These are phyloP conservation scores for Phalacrocorax carbo DNA, from an alignment of 2,113 vertebrate species.

Conservation along the genomic window DNA sequence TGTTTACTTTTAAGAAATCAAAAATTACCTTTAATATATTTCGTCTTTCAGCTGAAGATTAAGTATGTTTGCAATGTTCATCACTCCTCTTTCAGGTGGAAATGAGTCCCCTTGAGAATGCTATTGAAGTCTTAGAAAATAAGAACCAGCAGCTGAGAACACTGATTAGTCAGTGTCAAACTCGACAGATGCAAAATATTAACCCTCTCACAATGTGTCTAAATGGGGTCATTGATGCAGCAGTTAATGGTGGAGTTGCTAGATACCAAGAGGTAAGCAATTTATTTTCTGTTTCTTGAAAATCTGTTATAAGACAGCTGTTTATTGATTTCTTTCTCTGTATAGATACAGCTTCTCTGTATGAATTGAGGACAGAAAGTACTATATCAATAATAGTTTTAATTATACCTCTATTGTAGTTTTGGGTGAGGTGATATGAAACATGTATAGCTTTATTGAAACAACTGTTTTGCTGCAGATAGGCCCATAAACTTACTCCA, in stretches of 20 bases:
- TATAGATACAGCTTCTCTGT: not conserved
- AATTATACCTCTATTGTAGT: not conserved
- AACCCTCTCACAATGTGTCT: slow-evolving; percentile 99
- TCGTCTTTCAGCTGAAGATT: not conserved
- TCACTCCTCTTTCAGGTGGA: slow-evolving; percentile 82
- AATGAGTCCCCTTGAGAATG: slow-evolving; percentile 98
- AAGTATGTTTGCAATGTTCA: not conserved
- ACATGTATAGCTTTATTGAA: not conserved
- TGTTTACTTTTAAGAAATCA: not conserved
- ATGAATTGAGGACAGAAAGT: not conserved
- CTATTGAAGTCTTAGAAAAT: slow-evolving; percentile 97
- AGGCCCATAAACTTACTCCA: not conserved
- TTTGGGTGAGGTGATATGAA: not conserved
- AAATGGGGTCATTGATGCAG: slow-evolving; percentile 97
- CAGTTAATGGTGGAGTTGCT: slow-evolving; percentile 95
- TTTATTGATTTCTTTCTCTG: not conserved
- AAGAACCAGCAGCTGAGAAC: slow-evolving; percentile 95
- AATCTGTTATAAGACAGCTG: not conserved
- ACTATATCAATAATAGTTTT: not conserved
- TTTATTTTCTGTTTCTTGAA: not conserved
- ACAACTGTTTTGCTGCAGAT: not conserved
- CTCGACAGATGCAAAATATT: slow-evolving; percentile 95
- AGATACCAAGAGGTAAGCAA: slow-evolving; percentile 93
- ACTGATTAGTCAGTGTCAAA: slow-evolving; percentile 93
- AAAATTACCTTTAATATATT: not conserved